Evolutionary conservation across 2,797 vertebrate species (phyloP).

Genomic region (Salmo trutta): DNA sequence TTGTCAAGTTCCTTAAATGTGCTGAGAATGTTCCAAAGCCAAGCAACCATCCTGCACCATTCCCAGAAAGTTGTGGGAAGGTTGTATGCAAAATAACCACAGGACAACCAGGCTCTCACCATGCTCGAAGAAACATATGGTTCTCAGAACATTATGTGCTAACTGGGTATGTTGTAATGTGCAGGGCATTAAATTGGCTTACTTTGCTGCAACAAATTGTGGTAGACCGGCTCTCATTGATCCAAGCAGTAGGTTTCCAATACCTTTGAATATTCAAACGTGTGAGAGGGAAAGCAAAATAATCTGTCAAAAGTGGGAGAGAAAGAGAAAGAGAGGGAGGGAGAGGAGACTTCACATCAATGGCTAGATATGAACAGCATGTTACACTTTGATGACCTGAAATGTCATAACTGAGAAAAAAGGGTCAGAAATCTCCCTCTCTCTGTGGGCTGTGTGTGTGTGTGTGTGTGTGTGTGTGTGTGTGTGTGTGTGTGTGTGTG

Average conservation of each 20-base stretch:
- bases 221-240: not conserved
- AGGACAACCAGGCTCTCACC: no score
- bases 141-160: not conserved
- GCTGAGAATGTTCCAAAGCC: no score
- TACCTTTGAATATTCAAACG: not conserved
- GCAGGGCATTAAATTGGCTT: not conserved
- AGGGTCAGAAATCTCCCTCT: not conserved
- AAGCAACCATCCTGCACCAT: no score
- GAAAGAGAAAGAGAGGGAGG: not conserved
- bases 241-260: not conserved
- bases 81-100: no score
- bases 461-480: constrained; percentile 1
- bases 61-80: no score
- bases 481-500: not conserved
- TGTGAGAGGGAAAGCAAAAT: not conserved
- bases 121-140: no score
- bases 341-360: not conserved
- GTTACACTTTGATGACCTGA: not conserved
- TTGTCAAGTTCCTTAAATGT: no score
- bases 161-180: constrained; percentile 9
- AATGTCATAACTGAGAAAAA: not conserved
- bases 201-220: constrained; percentile 13
- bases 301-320: not conserved
- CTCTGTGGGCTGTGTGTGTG: constrained; percentile 3
- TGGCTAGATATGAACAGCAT: not conserved